Evolutionary conservation across 2,113 vertebrate species (phyloP).

Genomic region (Uropsilus gracilis): DNA sequence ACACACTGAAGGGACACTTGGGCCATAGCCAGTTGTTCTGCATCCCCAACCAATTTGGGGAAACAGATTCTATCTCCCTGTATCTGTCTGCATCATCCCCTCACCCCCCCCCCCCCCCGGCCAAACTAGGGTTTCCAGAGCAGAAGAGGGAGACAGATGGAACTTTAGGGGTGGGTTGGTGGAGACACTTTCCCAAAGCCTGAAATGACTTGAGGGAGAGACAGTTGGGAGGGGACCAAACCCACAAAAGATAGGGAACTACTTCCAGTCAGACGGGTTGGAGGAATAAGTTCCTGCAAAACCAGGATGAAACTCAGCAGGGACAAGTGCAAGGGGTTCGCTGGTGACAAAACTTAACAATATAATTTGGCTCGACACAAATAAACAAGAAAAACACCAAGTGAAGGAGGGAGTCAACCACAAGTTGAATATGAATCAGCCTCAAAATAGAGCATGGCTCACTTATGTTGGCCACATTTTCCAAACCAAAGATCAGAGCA

Average conservation of each 20-base stretch:
- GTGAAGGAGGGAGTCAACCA: conserved; percentile 49
- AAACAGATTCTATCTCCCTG: background rate
- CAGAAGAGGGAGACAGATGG: background rate
- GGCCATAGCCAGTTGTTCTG: background rate
- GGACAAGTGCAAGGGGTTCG: conserved; percentile 44
- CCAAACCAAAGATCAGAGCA: conserved; percentile 56
- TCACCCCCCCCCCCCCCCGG: background rate
- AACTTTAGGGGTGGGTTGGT: background rate
- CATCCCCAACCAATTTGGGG: background rate
- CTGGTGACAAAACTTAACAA: conserved; percentile 59
- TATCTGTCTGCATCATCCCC: background rate
- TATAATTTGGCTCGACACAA: conserved; percentile 61
- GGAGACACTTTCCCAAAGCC: background rate
- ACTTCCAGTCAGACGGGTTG: background rate
- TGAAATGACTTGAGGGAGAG: conserved; percentile 44
- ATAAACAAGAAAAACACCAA: conserved; percentile 64
- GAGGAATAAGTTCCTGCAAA: conserved; percentile 49
- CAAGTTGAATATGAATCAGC: conserved; percentile 60
- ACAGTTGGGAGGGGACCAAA: conserved; percentile 5
- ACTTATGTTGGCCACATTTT: conserved; percentile 62
- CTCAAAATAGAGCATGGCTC: conserved; percentile 69
- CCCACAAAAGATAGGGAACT: background rate
- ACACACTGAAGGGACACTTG: background rate
- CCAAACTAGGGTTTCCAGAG: conserved; percentile 13
- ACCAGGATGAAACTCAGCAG: conserved; percentile 5